Evolutionary conservation across 2,797 vertebrate genomes (phyloP).

Genomic region (Chromis chromis): DNA sequence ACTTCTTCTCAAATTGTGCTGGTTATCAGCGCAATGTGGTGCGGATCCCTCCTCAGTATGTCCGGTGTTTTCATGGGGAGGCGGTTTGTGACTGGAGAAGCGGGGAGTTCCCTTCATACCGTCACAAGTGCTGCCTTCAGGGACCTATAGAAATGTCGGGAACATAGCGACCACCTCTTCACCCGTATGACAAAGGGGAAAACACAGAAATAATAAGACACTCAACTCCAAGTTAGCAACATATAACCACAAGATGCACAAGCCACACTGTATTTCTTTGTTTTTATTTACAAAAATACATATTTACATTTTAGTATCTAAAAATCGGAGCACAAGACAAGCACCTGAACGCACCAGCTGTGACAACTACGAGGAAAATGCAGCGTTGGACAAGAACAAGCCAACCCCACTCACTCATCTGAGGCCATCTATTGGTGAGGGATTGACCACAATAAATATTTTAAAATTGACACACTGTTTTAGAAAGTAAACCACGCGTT

Average conservation of each 20-base stretch:
- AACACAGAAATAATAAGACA: background rate
- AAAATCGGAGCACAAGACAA: background rate
- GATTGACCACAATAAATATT: background rate
- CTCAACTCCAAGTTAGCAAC: background rate
- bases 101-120: conserved; percentile 61
- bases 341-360: conserved; percentile 46
- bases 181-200: rapidly evolving
- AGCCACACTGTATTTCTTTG: rapidly evolving
- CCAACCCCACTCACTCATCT: conserved; percentile 13
- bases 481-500: background rate
- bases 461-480: background rate
- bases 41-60: conserved; percentile 1
- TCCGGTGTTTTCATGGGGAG: conserved; percentile 56
- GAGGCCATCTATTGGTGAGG: conserved; percentile 56
- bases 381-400: conserved; percentile 27
- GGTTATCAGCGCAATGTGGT: conserved; percentile 24
- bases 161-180: rapidly evolving
- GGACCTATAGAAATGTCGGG: background rate
- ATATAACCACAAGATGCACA: background rate
- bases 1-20: background rate
- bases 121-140: conserved; percentile 49
- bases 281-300: background rate
- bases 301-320: rapidly evolving
- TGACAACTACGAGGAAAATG: conserved; percentile 49
- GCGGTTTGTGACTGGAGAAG: conserved; percentile 43